Evolutionary conservation across 2,888 invertebrate genomes (phyloP), one percentile per base, ranked within the genome.

Genomic region (Dascillus cervinus): DNA sequence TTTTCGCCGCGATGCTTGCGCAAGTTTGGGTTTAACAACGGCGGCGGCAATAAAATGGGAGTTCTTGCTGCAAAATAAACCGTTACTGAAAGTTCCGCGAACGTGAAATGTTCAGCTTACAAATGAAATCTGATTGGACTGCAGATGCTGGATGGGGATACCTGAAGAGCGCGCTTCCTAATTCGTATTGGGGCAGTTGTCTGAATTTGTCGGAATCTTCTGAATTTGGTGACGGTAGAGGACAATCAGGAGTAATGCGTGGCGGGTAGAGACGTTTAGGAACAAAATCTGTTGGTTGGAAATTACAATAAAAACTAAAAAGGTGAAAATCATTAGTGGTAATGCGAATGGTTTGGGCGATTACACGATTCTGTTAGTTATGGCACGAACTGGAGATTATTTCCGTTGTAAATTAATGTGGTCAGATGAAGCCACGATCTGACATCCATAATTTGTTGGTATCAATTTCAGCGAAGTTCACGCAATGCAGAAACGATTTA

Each of bases 1-100:
- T 89, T 89, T 56, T 87, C 87, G 0, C 87, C 83, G 2, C 89
- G 70, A 0, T 81, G 76, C 3, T 83, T 63, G 37, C 74, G 62
- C 11, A 61, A 55, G 27, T 50, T 48, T 13, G 45, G 32, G 32
- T 31, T 42, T 37, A 41, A 39, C 27, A 34, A 12, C 11, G 22
- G 13, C 11, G 35, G 39, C 9, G 39, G 32, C n/a, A 39, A 4
- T 21, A 39, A 11, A 23, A 15, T 35, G 11, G 8, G 21, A 15
- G 22, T 29, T 12, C 20, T 19, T 25, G 10, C 29, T 34, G 17
- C 13, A 17, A 29, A n/a, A n/a, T n/a, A n/a, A n/a, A n/a, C n/a
- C n/a, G n/a, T n/a, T n/a, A n/a, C n/a, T n/a, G n/a, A n/a, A n/a
- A n/a, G n/a, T n/a, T n/a, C n/a, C n/a, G n/a, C n/a, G n/a, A n/a